Conservation (phyloP, 1,140 invertebrate genomes). For the Drosophila ironensis region DNA sequence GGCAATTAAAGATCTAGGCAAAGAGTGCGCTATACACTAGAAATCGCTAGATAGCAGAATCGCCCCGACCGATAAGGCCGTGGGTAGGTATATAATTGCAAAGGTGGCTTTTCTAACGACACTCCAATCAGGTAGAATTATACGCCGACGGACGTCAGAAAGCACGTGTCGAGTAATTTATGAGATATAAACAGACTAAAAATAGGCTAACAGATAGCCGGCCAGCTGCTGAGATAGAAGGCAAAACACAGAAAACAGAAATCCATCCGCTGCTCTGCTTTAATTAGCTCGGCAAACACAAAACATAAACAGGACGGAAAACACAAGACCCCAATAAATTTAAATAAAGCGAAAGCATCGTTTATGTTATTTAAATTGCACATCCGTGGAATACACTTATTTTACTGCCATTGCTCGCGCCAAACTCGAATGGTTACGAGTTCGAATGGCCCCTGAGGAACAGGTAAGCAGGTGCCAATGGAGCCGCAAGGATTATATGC, state of each 20-base stretch:
- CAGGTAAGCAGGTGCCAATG: constrained; percentile 23
- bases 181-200: constrained; percentile 6
- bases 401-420: too few relatives aligned
- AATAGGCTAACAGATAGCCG: constrained; percentile 18
- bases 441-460: background rate
- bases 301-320: constrained; percentile 32
- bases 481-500: constrained; percentile 10
- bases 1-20: constrained; percentile 22
- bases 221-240: constrained; percentile 16
- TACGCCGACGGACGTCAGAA: constrained; percentile 22
- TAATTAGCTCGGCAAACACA: constrained; percentile 43
- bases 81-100: too few relatives aligned
- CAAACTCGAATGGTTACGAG: too few relatives aligned
- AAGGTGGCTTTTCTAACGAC: background rate
- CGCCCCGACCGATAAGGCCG: too few relatives aligned
- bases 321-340: constrained; percentile 30
- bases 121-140: background rate
- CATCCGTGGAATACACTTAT: background rate
- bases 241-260: background rate
- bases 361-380: constrained; percentile 7
- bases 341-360: constrained; percentile 19
- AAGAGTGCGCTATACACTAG: background rate
- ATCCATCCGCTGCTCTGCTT: constrained; percentile 13
- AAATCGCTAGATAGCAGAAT: constrained; percentile 10
- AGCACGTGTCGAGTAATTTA: constrained; percentile 39